Base-by-base conservation (phyloP, 2,797 vertebrate species). In the Notamacropus eugenii region DNA sequence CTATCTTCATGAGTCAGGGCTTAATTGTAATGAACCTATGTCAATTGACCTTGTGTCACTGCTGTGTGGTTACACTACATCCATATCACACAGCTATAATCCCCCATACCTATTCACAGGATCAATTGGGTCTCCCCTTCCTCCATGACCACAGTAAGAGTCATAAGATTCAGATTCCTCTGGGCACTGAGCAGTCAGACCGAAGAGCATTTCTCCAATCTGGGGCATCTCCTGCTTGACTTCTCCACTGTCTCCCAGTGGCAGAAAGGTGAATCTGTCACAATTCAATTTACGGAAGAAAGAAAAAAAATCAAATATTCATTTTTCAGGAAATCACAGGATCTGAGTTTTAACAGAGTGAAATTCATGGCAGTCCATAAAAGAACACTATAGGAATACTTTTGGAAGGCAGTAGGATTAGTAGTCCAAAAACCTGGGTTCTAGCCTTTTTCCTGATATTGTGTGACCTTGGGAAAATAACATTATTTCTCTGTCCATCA, bases 121-220 rank as follows among this genome's bases (percentile, higher is more conserved):
- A 95, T 99, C 99, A 0, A 50, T 94, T 0, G 99, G 99, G 0
- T 95, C 97, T 0, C 99, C 99, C n/a, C 96, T 97, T 16, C 98
- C 99, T 98, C 99, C 99, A 55, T 98, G 99, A 34, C 99, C 99
- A 28, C 99, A 99, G 97, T 99, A 99, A 97, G 99, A 99, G 91
- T 99, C 99, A 0, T 99, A 99, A 96, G 98, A 99, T 97, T 99
- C 99, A 92, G 99, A 99, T 54, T 99, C 99, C 0, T 99, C 99
- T 0, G 99, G 99, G 67, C 99, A 99, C 14, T 98, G 97, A 28
- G 99, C 98, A 0, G 99, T 99, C 98, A 99, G 98, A 55, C 99
- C 99, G 97, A 98, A 99, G 4, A 99, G 98, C 99, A 99, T 99
- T 98, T 99, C 98, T 24, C 99, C 99, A 3, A 99, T 97, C 4